Percentiles rank a stretch among this genome's conserved stretches.
phyloP scores from a whole-genome alignment of 2,797 vertebrate genomes.

The Heteromormyrus szaboi region DNA sequence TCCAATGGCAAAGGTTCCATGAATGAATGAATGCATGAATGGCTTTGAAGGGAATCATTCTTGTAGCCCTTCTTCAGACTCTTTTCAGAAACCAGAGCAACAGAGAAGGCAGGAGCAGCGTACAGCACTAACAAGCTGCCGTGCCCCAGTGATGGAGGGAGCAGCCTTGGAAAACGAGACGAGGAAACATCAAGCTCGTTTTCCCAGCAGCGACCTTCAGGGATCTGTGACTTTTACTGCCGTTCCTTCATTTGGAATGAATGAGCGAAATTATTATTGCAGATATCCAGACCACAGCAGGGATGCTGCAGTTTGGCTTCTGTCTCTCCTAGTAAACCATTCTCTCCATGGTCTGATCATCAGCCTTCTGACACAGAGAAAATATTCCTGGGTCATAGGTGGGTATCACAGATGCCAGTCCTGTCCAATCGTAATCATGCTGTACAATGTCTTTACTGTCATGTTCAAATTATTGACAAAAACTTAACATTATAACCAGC shows the following conservation, averaged over 20 bases:
- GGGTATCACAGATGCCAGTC: not conserved
- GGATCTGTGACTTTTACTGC: constrained; percentile 30
- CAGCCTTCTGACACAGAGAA: not conserved
- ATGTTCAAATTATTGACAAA: not conserved
- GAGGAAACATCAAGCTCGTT: constrained; percentile 45
- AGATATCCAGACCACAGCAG: constrained; percentile 18
- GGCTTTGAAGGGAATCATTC: constrained; percentile 44
- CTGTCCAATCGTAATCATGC: not conserved
- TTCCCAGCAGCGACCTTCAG: constrained; percentile 34
- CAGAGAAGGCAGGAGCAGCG: not conserved
- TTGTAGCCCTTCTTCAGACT: constrained; percentile 30
- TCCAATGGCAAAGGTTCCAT: constrained; percentile 26
- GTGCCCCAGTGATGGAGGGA: constrained; percentile 23
- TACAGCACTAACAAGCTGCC: constrained; percentile 29
- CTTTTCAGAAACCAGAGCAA: constrained; percentile 22
- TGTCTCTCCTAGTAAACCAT: not conserved
- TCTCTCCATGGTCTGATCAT: not conserved
- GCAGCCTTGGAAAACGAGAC: constrained; percentile 39
- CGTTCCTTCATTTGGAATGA: constrained; percentile 36
- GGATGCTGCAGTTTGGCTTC: not conserved
- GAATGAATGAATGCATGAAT: constrained; percentile 33
- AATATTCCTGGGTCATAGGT: not conserved
- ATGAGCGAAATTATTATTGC: constrained; percentile 37
- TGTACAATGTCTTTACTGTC: not conserved
- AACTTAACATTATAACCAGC: not conserved